These are phyloP conservation scores for Apamea anceps DNA, from an alignment of 2,888 invertebrate genomes.

Conservation along the genomic window DNA sequence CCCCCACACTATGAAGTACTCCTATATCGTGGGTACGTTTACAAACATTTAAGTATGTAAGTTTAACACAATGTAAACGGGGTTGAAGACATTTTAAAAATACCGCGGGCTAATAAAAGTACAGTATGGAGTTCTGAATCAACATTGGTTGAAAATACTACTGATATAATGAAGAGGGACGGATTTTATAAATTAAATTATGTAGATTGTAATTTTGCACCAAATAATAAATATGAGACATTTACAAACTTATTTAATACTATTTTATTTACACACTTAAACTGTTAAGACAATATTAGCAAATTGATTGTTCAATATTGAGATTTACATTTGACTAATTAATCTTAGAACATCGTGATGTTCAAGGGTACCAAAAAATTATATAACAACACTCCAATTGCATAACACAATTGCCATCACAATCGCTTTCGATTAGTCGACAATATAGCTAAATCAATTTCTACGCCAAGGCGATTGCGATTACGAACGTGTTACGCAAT, in stretches of 20 bases:
- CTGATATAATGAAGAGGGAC: constrained; percentile 36
- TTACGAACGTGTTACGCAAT: neutral
- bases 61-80: neutral
- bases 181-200: constrained; percentile 53
- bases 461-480: neutral
- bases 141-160: neutral
- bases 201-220: constrained; percentile 49
- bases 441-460: neutral
- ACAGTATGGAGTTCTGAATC: neutral
- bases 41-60: too few species aligned
- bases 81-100: neutral
- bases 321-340: neutral
- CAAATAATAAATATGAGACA: constrained; percentile 54
- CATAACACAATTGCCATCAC: neutral
- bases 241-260: constrained; percentile 59
- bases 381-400: neutral
- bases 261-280: constrained; percentile 35
- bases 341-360: neutral
- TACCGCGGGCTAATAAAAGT: neutral
- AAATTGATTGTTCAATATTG: constrained; percentile 5
- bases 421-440: neutral
- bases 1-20: too few species aligned
- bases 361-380: neutral
- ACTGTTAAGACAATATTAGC: neutral
- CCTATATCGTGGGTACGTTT: too few species aligned